These are phyloP conservation scores for Nephrotoma flavescens DNA, from an alignment of 2,888 invertebrate genomes.

Conservation along the genomic window DNA sequence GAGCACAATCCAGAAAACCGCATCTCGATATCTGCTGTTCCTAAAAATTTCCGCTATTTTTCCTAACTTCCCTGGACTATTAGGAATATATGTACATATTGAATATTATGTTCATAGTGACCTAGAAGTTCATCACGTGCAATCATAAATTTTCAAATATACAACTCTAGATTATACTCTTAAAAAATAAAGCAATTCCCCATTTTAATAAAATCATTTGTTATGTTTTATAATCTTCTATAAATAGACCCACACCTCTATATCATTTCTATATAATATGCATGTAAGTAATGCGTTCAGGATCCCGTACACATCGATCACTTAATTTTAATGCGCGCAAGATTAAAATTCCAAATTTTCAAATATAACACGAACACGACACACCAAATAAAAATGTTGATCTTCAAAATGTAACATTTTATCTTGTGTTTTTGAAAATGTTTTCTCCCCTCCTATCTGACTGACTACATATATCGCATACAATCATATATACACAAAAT, in stretches of 20 bases:
- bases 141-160: neutral
- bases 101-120: neutral
- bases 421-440: neutral
- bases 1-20: too few relatives aligned
- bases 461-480: neutral
- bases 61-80: too few relatives aligned
- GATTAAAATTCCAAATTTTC: neutral
- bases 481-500: neutral
- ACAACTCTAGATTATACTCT: neutral
- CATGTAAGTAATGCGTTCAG: neutral
- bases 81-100: too few relatives aligned
- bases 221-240: neutral
- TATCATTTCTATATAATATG: neutral
- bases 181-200: neutral
- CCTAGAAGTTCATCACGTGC: neutral
- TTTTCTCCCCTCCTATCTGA: neutral
- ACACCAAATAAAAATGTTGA: neutral
- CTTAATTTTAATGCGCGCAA: neutral
- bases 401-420: neutral
- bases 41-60: too few relatives aligned
- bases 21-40: too few relatives aligned
- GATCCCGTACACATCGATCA: neutral
- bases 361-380: neutral
- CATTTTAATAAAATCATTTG: neutral
- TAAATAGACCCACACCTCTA: neutral